phyloP scores from a whole-genome alignment of 1,140 invertebrate genomes.

The Euglossa dilemma region DNA sequence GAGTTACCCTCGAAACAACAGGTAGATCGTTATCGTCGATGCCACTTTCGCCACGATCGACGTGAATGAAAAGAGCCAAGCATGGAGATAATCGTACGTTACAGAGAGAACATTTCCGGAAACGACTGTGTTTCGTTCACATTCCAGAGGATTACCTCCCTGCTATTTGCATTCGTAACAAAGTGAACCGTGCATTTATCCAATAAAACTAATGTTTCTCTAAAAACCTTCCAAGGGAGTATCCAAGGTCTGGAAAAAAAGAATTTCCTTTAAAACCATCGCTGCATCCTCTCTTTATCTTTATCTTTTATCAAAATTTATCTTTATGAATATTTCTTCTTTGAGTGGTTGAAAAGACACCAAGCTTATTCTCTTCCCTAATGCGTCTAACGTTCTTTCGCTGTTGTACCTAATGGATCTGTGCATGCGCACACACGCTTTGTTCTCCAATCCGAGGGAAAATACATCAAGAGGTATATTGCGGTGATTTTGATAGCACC shows the following conservation, averaged over 20 bases:
- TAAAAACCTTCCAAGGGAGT: too few species aligned
- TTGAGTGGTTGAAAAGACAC: neutral
- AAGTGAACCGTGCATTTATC: too few species aligned
- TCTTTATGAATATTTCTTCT: too few species aligned
- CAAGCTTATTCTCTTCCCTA: neutral
- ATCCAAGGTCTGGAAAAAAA: too few species aligned
- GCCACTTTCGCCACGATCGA: conserved; percentile 45
- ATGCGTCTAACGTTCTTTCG: neutral
- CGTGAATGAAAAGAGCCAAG: conserved; percentile 29
- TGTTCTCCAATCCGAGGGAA: neutral
- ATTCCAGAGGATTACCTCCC: neutral
- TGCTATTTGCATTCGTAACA: too few species aligned
- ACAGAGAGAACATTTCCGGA: conserved; percentile 31
- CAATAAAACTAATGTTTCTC: too few species aligned
- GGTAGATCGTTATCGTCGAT: conserved; percentile 53
- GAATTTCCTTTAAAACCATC: too few species aligned
- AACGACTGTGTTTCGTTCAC: conserved; percentile 50
- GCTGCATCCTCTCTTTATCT: too few species aligned
- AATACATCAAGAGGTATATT: neutral
- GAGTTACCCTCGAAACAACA: conserved; percentile 39
- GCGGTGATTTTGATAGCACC: conserved; percentile 4
- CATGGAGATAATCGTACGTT: conserved; percentile 19
- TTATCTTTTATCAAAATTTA: too few species aligned
- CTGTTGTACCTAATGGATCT: neutral
- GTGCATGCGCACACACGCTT: too few species aligned